phyloP scores from a whole-genome alignment of 2,888 invertebrate species.

The Petrolisthes manimaculis region DNA sequence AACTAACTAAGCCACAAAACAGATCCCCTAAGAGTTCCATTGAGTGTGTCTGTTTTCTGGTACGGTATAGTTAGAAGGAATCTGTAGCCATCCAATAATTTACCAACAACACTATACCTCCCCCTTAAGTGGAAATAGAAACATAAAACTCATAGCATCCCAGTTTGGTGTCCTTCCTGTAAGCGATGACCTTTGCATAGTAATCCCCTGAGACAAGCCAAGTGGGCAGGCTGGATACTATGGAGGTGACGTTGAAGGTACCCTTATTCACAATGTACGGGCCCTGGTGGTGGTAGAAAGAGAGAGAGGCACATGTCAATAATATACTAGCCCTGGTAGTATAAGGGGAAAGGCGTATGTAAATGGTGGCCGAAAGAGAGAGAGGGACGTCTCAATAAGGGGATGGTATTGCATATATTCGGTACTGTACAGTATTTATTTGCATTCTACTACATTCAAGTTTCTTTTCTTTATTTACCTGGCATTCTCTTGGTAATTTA shows the following conservation, averaged over 20 bases:
- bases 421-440: too few species aligned
- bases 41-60: too few species aligned
- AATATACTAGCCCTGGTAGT: too few species aligned
- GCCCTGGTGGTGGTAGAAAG: constrained; percentile 1
- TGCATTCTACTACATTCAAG: too few species aligned
- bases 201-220: constrained; percentile 39
- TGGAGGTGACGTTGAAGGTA: constrained; percentile 6
- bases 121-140: constrained; percentile 14
- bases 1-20: too few species aligned
- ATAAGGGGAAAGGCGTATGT: neutral
- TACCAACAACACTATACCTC: too few species aligned
- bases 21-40: too few species aligned
- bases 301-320: neutral
- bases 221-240: constrained; percentile 7
- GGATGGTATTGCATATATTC: too few species aligned
- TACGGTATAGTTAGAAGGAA: too few species aligned
- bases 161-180: constrained; percentile 4
- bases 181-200: neutral
- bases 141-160: constrained; percentile 33
- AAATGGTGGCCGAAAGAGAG: neutral
- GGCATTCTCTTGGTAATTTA: too few species aligned
- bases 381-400: neutral
- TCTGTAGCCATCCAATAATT: too few species aligned
- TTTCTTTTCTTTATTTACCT: too few species aligned
- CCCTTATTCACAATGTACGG: neutral